A percentile compares a stretch with the other conserved stretches of the same genome.
phyloP scores from a whole-genome alignment of 2,888 invertebrate genomes.

The Xestia rhomboidea region DNA sequence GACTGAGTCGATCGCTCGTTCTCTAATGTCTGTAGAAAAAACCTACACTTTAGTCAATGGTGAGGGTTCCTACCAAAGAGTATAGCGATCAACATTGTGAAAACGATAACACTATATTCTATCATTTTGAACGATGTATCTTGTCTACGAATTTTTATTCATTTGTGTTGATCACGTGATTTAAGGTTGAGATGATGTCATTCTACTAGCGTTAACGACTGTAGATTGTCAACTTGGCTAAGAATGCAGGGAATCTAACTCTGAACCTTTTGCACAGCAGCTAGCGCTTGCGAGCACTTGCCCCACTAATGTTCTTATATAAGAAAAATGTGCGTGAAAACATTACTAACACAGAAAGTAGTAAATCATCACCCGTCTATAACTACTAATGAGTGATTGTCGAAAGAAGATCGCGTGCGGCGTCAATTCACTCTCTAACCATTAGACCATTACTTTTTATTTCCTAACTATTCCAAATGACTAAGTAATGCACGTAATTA shows the following conservation, averaged over 20 bases:
- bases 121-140: no score
- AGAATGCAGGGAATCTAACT: neutral
- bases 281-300: neutral
- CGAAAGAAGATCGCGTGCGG: constrained; percentile 62
- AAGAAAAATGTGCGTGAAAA: constrained; percentile 37
- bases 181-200: no score
- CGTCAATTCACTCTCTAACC: constrained; percentile 66
- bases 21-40: no score
- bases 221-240: no score
- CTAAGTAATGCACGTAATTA: constrained; percentile 54
- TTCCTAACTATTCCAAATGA: constrained; percentile 60
- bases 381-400: constrained; percentile 55
- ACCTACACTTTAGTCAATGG: no score
- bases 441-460: constrained; percentile 66
- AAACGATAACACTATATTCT: no score
- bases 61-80: no score
- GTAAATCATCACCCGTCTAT: constrained; percentile 49
- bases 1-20: no score
- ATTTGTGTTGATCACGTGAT: no score
- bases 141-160: no score
- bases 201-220: no score
- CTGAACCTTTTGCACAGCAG: neutral
- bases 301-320: constrained; percentile 23
- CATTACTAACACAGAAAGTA: constrained; percentile 47
- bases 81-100: no score